Percentiles rank a stretch among this genome's conserved stretches.
phyloP scores from a whole-genome alignment of 1,140 invertebrate species.

The Copidosoma floridanum region DNA sequence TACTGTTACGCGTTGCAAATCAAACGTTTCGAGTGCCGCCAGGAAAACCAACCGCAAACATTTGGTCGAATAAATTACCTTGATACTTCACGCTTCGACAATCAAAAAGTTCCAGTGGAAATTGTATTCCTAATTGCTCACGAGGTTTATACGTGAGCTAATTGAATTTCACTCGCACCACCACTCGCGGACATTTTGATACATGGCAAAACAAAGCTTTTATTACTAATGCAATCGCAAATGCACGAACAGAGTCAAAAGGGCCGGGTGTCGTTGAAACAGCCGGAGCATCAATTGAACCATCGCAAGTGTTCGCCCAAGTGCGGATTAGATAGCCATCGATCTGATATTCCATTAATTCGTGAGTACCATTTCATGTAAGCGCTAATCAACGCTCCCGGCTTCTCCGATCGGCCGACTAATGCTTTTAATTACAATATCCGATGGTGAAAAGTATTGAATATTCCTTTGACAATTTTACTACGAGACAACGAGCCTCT shows the following conservation, averaged over 20 bases:
- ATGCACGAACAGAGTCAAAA: too few species aligned
- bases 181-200: too few species aligned
- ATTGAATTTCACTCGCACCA: too few species aligned
- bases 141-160: too few species aligned
- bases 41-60: not conserved
- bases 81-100: too few species aligned
- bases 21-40: not conserved
- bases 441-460: too few species aligned
- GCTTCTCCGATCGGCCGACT: not conserved
- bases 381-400: not conserved
- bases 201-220: too few species aligned
- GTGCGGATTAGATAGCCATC: conserved; percentile 6
- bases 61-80: conserved; percentile 5
- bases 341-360: conserved; percentile 8
- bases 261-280: not conserved
- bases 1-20: not conserved
- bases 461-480: too few species aligned
- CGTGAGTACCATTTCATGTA: conserved; percentile 4
- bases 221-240: too few species aligned
- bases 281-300: not conserved
- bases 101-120: not conserved
- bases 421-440: not conserved
- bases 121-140: not conserved
- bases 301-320: not conserved
- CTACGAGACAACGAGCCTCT: too few species aligned